Evolutionary conservation across 2,888 invertebrate genomes (phyloP).

Genomic region (Leptinotarsa juncta): DNA sequence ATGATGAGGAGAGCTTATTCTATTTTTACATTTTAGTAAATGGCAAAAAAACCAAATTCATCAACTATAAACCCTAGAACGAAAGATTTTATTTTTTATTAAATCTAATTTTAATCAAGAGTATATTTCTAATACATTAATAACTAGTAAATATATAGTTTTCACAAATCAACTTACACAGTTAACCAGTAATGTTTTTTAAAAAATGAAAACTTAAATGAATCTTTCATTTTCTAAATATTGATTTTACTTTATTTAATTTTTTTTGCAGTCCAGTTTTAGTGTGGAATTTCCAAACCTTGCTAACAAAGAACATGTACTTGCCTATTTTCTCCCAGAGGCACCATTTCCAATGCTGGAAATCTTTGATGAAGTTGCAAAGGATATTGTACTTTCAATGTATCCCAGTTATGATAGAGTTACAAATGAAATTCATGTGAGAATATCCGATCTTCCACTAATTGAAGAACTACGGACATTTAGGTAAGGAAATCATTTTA

Average conservation of each 20-base stretch:
- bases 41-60: too few relatives aligned
- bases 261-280: conserved; percentile 75
- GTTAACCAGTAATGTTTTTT: background rate
- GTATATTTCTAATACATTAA: too few relatives aligned
- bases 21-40: background rate
- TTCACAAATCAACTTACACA: too few relatives aligned
- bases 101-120: too few relatives aligned
- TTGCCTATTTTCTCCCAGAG: conserved; percentile 97
- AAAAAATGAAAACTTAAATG: background rate
- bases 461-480: conserved; percentile 96
- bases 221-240: conserved; percentile 10
- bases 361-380: conserved; percentile 95
- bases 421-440: conserved; percentile 91
- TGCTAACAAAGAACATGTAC: conserved; percentile 89
- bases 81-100: conserved; percentile 23
- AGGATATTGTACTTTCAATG: conserved; percentile 90
- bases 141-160: too few relatives aligned
- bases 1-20: too few relatives aligned
- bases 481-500: conserved; percentile 65
- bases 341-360: conserved; percentile 97
- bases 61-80: background rate
- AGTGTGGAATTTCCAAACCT: conserved; percentile 93
- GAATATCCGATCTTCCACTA: conserved; percentile 94
- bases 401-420: conserved; percentile 97
- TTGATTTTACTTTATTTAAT: conserved; percentile 25